Evolutionary conservation across 2,797 vertebrate genomes (phyloP).

Genomic region (Melanotaenia maccullochi): DNA sequence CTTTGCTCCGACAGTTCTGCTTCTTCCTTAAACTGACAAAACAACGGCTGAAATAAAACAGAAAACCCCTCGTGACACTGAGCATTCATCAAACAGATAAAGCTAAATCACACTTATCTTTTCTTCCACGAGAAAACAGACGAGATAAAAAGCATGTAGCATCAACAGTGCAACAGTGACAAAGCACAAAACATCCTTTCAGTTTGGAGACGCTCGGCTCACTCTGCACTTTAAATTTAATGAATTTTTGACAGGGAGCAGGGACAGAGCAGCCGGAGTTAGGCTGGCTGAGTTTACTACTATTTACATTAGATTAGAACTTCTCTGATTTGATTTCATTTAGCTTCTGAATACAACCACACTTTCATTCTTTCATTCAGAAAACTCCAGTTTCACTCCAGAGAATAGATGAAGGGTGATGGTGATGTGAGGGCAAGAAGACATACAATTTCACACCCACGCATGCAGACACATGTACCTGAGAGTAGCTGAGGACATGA

Average conservation of each 20-base stretch:
- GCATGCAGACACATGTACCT: slow-evolving; percentile 54
- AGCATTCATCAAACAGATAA: slow-evolving; percentile 32
- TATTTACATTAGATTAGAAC: slow-evolving; percentile 23
- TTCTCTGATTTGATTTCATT: slow-evolving; percentile 15
- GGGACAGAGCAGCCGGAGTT: slow-evolving; percentile 24
- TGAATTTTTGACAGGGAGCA: slow-evolving; percentile 34
- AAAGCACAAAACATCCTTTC: slow-evolving; percentile 58
- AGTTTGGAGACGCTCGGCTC: slow-evolving; percentile 31
- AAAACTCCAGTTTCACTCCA: slow-evolving; percentile 2
- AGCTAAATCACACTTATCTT: slow-evolving; percentile 19
- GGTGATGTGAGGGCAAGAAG: slow-evolving; percentile 15
- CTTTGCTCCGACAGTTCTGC: neutral
- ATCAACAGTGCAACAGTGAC: slow-evolving; percentile 67
- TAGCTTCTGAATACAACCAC: neutral
- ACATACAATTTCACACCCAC: slow-evolving; percentile 23
- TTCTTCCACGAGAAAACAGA: neutral
- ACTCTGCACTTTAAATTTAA: slow-evolving; percentile 49
- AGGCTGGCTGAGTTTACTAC: slow-evolving; percentile 23
- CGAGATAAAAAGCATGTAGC: slow-evolving; percentile 30
- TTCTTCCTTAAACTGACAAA: neutral
- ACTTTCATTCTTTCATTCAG: neutral
- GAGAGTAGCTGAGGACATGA: slow-evolving; percentile 55
- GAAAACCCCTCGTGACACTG: slow-evolving; percentile 7
- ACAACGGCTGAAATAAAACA: slow-evolving; percentile 17
- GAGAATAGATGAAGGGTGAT: slow-evolving; percentile 11